Conservation (phyloP, 2,797 vertebrate genomes). For the Coregonus suidteri region DNA sequence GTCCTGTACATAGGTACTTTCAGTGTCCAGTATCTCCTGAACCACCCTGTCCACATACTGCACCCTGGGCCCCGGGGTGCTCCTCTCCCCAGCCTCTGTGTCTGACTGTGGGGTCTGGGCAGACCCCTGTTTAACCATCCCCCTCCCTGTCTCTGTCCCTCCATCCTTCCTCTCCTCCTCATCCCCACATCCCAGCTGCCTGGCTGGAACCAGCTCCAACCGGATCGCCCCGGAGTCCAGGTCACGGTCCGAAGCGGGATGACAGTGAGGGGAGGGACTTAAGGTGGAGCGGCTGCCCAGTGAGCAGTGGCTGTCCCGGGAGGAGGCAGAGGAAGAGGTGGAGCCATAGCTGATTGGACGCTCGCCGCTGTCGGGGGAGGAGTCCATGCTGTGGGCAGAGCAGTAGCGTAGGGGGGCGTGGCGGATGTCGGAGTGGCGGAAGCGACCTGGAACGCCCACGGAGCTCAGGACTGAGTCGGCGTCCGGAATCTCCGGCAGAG, state of each 20-base stretch:
- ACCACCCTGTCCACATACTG: constrained; percentile 94
- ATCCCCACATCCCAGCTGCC: constrained; percentile 69
- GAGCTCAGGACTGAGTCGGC: constrained; percentile 74
- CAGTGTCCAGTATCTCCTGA: constrained; percentile 95
- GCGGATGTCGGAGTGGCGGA: constrained; percentile 69
- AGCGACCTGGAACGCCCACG: constrained; percentile 67
- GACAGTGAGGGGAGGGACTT: constrained; percentile 77
- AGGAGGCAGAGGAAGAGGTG: constrained; percentile 94
- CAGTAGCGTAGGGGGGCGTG: constrained; percentile 68
- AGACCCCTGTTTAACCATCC: constrained; percentile 37
- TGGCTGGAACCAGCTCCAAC: constrained; percentile 88
- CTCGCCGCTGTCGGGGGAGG: constrained; percentile 85
- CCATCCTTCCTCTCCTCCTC: constrained; percentile 66
- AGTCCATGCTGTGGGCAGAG: constrained; percentile 87
- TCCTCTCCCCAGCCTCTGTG: constrained; percentile 30
- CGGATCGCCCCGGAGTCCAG: constrained; percentile 89
- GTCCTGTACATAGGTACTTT: constrained; percentile 94
- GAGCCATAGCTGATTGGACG: constrained; percentile 95
- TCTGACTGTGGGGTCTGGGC: constrained; percentile 51
- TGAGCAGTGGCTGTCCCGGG: constrained; percentile 94
- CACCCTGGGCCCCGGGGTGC: constrained; percentile 83
- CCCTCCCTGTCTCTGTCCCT: constrained; percentile 15
- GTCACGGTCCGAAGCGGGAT: constrained; percentile 79
- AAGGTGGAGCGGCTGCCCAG: constrained; percentile 90
- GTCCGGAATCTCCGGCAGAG: constrained; percentile 79